Conservation (phyloP, 2,888 invertebrate species). For the Callinectes sapidus region DNA sequence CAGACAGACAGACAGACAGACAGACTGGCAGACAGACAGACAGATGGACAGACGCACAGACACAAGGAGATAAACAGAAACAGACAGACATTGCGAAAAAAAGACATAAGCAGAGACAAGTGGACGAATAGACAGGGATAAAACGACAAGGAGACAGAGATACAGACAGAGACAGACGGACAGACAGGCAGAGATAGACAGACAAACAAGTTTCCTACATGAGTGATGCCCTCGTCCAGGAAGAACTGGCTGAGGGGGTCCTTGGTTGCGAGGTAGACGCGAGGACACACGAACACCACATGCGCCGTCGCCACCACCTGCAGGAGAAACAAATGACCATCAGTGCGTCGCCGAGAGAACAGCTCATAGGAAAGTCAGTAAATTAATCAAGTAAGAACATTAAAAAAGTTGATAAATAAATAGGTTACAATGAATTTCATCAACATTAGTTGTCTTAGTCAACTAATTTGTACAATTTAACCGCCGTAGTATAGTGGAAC, state of each 20-base stretch:
- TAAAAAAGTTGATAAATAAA: background rate
- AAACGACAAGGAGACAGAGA: background rate
- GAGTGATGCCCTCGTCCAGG: constrained; percentile 86
- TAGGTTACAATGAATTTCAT: no score
- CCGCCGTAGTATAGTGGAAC: no score
- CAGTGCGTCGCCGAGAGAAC: background rate
- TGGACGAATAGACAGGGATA: background rate
- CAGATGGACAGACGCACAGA: background rate
- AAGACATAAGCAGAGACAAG: no score
- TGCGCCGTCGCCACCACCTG: constrained; percentile 88
- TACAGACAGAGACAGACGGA: no score
- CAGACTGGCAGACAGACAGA: background rate
- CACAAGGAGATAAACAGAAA: background rate
- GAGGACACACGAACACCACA: constrained; percentile 83
- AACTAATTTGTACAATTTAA: no score
- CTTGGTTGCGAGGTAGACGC: constrained; percentile 75
- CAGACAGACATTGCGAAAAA: background rate
- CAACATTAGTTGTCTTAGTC: no score
- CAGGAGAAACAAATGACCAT: background rate
- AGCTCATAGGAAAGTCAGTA: background rate
- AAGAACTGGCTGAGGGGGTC: constrained; percentile 85
- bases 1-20: background rate
- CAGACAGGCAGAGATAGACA: background rate
- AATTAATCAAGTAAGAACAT: background rate
- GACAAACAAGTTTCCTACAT: constrained; percentile 79